Evolutionary conservation across 92 coral and sea anemone genomes (phyloP).

Genomic region (Parazoanthus darwini): DNA sequence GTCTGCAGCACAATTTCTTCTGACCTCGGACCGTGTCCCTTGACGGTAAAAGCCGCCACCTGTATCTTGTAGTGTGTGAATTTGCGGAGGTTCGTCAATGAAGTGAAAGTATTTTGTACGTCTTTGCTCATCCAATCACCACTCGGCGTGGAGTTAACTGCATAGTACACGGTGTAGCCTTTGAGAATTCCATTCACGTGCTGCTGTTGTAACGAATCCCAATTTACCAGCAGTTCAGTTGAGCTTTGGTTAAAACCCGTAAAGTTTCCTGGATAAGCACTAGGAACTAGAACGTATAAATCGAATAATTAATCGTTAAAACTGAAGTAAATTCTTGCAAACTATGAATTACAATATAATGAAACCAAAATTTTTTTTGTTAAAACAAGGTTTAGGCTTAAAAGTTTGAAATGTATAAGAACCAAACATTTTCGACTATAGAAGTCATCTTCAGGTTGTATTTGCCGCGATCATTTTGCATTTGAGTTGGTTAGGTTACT

Average conservation of each 20-base stretch:
- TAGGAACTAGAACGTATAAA: conserved; percentile 7
- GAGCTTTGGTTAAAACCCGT: conserved; percentile 38
- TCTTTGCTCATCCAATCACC: background rate
- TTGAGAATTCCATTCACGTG: conserved; percentile 35
- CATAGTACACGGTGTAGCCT: conserved; percentile 36
- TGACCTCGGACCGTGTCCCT: conserved; percentile 36
- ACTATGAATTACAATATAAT: too few relatives aligned
- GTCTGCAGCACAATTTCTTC: conserved; percentile 30
- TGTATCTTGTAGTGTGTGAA: conserved; percentile 25
- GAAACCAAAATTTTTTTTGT: too few relatives aligned
- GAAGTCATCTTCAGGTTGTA: too few relatives aligned
- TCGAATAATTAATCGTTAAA: background rate
- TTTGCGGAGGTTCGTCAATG: conserved; percentile 8
- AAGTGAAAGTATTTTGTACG: conserved; percentile 15
- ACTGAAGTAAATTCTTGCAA: background rate
- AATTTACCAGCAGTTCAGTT: conserved; percentile 19
- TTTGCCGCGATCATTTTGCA: too few relatives aligned
- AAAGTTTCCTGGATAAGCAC: background rate
- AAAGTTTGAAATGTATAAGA: too few relatives aligned
- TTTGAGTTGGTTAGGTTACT: too few relatives aligned
- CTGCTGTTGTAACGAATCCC: conserved; percentile 20
- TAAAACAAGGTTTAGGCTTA: too few relatives aligned
- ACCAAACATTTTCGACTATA: too few relatives aligned
- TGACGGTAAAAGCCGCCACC: conserved; percentile 40
- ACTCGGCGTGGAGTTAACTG: background rate